Percentiles rank a stretch among this genome's conserved stretches.
Evolutionary conservation across 2,797 vertebrate species (phyloP).

Genomic region (Sebastes elongatus): DNA sequence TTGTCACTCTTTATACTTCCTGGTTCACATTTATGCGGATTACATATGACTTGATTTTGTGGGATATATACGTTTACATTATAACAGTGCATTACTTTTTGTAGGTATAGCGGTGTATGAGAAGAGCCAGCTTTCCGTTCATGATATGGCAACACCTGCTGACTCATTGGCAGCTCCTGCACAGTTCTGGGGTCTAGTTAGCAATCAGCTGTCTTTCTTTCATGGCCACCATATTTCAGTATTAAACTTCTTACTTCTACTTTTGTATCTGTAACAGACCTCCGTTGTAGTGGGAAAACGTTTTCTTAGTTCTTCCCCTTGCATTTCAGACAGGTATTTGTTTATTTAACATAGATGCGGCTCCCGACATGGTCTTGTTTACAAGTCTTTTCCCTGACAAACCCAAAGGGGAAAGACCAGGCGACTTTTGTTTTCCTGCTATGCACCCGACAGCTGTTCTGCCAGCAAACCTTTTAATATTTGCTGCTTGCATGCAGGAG

Average conservation of each 20-base stretch:
- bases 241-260: background rate
- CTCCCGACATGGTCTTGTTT: slow-evolving; percentile 29
- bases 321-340: background rate
- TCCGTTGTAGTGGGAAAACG: background rate
- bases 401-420: slow-evolving; percentile 13
- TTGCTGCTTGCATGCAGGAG: slow-evolving; percentile 54
- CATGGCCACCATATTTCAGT: background rate
- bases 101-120: too few species aligned
- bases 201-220: background rate
- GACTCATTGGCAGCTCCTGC: background rate
- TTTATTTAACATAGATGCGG: background rate
- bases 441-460: slow-evolving; percentile 66
- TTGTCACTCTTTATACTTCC: too few species aligned
- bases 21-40: too few species aligned
- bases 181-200: background rate
- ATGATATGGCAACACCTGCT: background rate
- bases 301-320: background rate
- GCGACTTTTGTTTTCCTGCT: slow-evolving; percentile 47
- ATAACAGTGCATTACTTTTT: too few species aligned
- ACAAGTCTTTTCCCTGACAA: slow-evolving; percentile 14
- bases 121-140: rapidly evolving
- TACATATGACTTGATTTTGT: too few species aligned
- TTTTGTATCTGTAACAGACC: background rate
- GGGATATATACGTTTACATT: too few species aligned
- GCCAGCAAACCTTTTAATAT: slow-evolving; percentile 68